Conservation (phyloP, 2,888 invertebrate genomes). For the Nemotelus nigrinus region DNA sequence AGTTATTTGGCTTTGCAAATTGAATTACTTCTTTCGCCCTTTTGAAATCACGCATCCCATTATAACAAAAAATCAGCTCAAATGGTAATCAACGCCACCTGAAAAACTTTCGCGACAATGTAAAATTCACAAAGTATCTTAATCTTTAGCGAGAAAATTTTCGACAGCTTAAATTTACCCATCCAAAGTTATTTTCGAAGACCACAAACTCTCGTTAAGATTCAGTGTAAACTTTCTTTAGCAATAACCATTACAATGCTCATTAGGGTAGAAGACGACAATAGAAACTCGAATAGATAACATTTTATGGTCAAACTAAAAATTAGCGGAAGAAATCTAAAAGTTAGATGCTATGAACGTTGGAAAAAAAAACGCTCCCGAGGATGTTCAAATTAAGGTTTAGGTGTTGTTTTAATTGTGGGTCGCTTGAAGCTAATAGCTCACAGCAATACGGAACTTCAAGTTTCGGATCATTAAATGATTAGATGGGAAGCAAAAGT, state of each 20-base stretch:
- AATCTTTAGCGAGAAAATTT: too few species aligned
- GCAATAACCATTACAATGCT: conserved; percentile 19
- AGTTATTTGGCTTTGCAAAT: too few species aligned
- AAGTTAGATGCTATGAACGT: background rate
- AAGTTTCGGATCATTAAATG: background rate
- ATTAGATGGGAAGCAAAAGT: too few species aligned
- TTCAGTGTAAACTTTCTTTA: conserved; percentile 16
- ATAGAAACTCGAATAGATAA: conserved; percentile 20
- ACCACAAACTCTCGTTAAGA: conserved; percentile 1
- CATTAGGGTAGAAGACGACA: background rate
- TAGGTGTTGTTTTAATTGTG: conserved; percentile 31
- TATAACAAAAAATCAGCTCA: too few species aligned
- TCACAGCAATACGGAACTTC: background rate
- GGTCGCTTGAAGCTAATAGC: conserved; percentile 28
- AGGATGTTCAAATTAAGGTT: conserved; percentile 14
- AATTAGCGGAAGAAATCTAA: conserved; percentile 17
- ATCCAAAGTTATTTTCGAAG: background rate
- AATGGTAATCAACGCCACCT: too few species aligned
- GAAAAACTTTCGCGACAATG: too few species aligned
- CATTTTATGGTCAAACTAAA: conserved; percentile 25
- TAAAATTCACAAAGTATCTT: too few species aligned
- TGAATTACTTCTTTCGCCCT: too few species aligned
- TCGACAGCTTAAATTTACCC: too few species aligned
- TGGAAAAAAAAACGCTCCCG: conserved; percentile 7
- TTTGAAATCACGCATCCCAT: too few species aligned